Evolutionary conservation across 2,797 vertebrate species (phyloP).

Genomic region (Menidia menidia): DNA sequence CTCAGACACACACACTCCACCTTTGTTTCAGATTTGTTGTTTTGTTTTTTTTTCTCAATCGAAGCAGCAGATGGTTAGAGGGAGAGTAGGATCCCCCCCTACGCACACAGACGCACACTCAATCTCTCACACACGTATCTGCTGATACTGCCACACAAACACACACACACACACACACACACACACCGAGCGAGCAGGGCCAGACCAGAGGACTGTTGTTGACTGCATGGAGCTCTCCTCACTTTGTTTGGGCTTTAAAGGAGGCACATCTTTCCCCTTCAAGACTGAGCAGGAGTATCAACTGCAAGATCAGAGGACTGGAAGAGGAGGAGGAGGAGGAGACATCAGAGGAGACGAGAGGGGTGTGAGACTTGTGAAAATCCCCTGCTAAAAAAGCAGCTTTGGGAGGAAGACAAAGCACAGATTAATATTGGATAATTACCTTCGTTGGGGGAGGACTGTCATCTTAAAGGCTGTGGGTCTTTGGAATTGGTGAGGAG

Average conservation of each 20-base stretch:
- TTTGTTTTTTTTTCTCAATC: conserved; percentile 63
- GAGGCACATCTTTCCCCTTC: conserved; percentile 51
- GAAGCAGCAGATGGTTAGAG: conserved; percentile 85
- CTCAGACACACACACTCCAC: conserved; percentile 56
- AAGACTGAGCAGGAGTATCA: conserved; percentile 68
- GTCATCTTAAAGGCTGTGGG: conserved; percentile 61
- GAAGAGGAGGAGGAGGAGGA: conserved; percentile 69
- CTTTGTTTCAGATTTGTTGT: conserved; percentile 65
- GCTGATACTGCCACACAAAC: conserved; percentile 62
- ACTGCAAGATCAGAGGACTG: conserved; percentile 69
- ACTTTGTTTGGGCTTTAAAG: conserved; percentile 76
- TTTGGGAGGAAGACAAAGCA: conserved; percentile 77
- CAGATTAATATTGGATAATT: conserved; percentile 74
- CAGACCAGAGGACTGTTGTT: conserved; percentile 65
- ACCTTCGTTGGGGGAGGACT: conserved; percentile 63
- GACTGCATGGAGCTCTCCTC: conserved; percentile 68
- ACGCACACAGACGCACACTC: conserved; percentile 16
- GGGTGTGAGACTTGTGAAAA: conserved; percentile 78
- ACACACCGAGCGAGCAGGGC: conserved; percentile 46
- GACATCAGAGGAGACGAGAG: conserved; percentile 67
- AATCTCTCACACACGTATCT: conserved; percentile 20
- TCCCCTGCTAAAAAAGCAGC: conserved; percentile 72
- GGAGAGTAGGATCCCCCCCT: conserved; percentile 78
- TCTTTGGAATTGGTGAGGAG: conserved; percentile 52
- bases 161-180: conserved; percentile 61